Base-by-base conservation (phyloP, 2,797 vertebrate genomes). In the Pyrocephalus nanus region DNA sequence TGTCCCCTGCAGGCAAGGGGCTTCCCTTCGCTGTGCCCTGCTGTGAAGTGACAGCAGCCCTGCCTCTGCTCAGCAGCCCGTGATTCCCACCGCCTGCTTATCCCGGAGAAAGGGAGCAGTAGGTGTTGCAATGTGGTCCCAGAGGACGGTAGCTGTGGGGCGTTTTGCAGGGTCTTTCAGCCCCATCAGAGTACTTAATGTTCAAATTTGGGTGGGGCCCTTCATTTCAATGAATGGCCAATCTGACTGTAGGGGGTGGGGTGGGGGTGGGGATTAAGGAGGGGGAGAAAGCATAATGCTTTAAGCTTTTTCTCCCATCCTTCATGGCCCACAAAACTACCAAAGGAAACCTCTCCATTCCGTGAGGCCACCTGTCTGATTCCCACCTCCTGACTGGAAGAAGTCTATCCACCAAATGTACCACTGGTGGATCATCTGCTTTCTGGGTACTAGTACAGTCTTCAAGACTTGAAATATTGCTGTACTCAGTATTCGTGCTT, bases 211-310 rank as follows among this genome's bases (percentile, higher is more conserved):
- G 6, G 30, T 36, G 47, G 32, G 34, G 84, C 10, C 26, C 32
- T 79, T 85, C 36, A 40, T 79, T 93, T 89, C 60, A 29, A 67
- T 1, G 7, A 85, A 61, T n/a, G 36, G 32, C 32, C 4, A 5
- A 22, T 51, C 30, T n/a, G 51, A 26, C 36, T 54, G 26, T 3
- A 3, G 3, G 8, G 13, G 21, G 11, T 17, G 21, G 20, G 60
- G 40, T 12, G 58, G 36, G 19, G 2, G n/a, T n/a, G n/a, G 0
- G 0, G 23, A 8, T 27, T 51, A 51, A 51, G 16, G 50, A 6
- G 6, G 2, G 11, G 17, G n/a, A n/a, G 25, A 20, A 17, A 30
- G 11, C 3, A 15, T 11, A 42, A 36, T 71, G 22, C 3, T 67
- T 88, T 90, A 23, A 61, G 16, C 30, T 84, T 55, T 32, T 72